These are phyloP conservation scores for Agrochola litura DNA, from an alignment of 2,888 invertebrate genomes.

Conservation along the genomic window DNA sequence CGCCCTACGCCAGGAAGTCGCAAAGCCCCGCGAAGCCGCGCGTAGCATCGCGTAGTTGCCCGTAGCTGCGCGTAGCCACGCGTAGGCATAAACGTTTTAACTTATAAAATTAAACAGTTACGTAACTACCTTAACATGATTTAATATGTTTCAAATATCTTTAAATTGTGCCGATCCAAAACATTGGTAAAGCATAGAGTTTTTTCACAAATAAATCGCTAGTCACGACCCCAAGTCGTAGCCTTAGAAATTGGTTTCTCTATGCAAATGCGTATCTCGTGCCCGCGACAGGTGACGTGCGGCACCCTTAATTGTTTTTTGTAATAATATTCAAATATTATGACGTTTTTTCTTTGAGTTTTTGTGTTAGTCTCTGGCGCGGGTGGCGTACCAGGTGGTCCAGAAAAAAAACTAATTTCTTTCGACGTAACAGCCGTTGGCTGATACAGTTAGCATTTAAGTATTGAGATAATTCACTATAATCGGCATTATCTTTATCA, in stretches of 20 bases:
- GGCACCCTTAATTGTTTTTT: constrained; percentile 90
- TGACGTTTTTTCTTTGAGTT: constrained; percentile 85
- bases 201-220: constrained; percentile 56
- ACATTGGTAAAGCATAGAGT: neutral
- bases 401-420: constrained; percentile 82
- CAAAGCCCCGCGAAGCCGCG: no score
- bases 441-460: constrained; percentile 44
- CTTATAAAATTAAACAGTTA: neutral
- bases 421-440: constrained; percentile 82
- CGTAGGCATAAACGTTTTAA: neutral
- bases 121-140: neutral
- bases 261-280: constrained; percentile 90
- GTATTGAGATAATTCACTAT: constrained; percentile 6
- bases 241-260: constrained; percentile 83
- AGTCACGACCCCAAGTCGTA: constrained; percentile 67
- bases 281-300: constrained; percentile 89
- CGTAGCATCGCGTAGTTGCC: neutral
- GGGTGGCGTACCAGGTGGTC: constrained; percentile 90
- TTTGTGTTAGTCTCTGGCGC: constrained; percentile 84
- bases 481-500: neutral
- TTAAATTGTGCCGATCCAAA: constrained; percentile 3
- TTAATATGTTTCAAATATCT: neutral
- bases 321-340: constrained; percentile 90
- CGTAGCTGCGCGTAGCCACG: neutral
- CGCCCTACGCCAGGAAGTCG: no score